Evolutionary conservation across 2,113 vertebrate genomes (phyloP).

Genomic region (Ictidomys tridecemlineatus): DNA sequence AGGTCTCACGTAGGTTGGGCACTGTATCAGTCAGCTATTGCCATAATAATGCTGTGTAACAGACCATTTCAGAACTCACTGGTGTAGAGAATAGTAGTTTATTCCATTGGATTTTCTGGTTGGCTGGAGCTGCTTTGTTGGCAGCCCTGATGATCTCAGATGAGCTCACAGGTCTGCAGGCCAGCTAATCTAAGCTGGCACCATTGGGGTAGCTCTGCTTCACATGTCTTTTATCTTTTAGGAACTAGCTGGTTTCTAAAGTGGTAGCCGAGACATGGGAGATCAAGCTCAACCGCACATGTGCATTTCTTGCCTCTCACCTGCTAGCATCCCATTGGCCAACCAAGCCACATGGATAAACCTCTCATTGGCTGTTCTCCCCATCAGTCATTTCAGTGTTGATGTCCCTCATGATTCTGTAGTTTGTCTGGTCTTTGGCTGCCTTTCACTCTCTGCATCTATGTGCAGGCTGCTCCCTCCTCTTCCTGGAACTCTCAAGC

Average conservation of each 20-base stretch:
- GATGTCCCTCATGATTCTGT: not conserved
- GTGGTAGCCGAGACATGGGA: not conserved
- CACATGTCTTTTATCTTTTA: not conserved
- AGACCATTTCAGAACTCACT: not conserved
- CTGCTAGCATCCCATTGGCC: not conserved
- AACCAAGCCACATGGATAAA: not conserved
- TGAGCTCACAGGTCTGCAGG: not conserved
- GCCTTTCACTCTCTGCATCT: not conserved
- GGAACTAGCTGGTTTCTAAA: not conserved
- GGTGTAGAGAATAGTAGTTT: not conserved
- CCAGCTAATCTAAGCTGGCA: not conserved
- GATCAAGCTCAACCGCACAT: not conserved
- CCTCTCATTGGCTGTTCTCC: not conserved
- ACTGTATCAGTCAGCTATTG: not conserved
- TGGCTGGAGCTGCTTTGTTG: not conserved
- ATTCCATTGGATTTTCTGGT: not conserved
- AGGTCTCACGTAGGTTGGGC: not conserved
- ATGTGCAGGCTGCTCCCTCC: not conserved
- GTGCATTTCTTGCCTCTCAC: not conserved
- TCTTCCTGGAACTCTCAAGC: not conserved
- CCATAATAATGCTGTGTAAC: not conserved
- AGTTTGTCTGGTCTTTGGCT: not conserved
- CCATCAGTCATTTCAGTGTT: not conserved
- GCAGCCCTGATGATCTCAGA: not conserved
- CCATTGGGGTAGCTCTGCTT: not conserved